These are phyloP conservation scores for Dioctria linearis DNA, from an alignment of 2,888 invertebrate genomes.

Conservation along the genomic window DNA sequence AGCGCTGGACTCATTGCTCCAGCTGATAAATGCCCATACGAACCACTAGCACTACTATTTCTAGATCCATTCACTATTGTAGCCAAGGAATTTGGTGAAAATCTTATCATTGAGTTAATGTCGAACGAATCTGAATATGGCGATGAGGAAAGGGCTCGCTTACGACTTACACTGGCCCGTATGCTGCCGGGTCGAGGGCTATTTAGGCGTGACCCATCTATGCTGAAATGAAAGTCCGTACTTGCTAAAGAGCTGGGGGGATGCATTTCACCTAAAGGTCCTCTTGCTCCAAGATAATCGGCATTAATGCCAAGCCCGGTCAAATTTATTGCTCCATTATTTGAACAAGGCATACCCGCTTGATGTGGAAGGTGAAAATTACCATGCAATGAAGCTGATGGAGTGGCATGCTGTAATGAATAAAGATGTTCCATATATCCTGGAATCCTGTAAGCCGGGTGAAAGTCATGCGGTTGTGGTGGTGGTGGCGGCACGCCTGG, in stretches of 20 bases:
- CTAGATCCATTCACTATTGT: slow-evolving; percentile 87
- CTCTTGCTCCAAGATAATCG: slow-evolving; percentile 76
- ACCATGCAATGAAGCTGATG: slow-evolving; percentile 81
- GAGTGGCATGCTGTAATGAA: slow-evolving; percentile 79
- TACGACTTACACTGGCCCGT: slow-evolving; percentile 81
- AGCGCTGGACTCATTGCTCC: slow-evolving; percentile 92
- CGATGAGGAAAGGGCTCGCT: slow-evolving; percentile 94
- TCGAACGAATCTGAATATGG: slow-evolving; percentile 96
- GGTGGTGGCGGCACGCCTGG: slow-evolving; percentile 70
- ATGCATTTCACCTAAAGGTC: slow-evolving; percentile 71
- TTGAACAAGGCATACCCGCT: slow-evolving; percentile 39
- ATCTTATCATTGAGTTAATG: slow-evolving; percentile 95
- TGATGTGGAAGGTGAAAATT: slow-evolving; percentile 63
- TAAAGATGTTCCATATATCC: slow-evolving; percentile 87
- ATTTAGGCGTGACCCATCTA: slow-evolving; percentile 82
- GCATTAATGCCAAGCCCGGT: slow-evolving; percentile 75
- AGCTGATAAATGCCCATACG: slow-evolving; percentile 96
- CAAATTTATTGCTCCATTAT: slow-evolving; percentile 65
- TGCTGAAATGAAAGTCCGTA: slow-evolving; percentile 90
- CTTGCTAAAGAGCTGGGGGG: slow-evolving; percentile 81
- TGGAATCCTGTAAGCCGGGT: slow-evolving; percentile 81
- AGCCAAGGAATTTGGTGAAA: slow-evolving; percentile 92
- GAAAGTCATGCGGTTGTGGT: slow-evolving; percentile 73
- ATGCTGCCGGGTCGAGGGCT: slow-evolving; percentile 76
- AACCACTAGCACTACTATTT: slow-evolving; percentile 92